Base-by-base conservation (phyloP, 2,113 vertebrate species). In the Corydoras maculifer region DNA sequence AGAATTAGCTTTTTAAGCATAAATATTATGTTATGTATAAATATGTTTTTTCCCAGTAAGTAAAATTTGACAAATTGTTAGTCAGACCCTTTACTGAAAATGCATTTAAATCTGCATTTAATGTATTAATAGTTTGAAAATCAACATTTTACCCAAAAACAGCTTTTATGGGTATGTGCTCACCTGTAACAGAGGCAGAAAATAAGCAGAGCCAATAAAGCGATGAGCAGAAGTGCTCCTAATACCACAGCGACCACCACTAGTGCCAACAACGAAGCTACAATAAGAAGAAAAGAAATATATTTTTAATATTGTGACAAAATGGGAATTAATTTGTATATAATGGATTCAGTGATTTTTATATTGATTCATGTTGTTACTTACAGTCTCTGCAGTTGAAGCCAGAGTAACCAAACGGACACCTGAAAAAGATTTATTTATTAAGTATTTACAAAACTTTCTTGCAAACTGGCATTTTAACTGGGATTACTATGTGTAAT, bases 381-480 rank as follows among this genome's bases (percentile, higher is more conserved):
- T 88, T 78, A 91, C 90, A 85, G 72, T 91, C 87, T 12, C 80
- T 75, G 77, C 90, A 91, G 82, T 91, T 91, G 68, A 90, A 87
- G 58, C 90, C 90, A 13, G 80, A 66, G 1, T 86, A 88, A 54
- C 88, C 88, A 70, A 90, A 90, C 1, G 84, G 0, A 75, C 90
- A 91, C 49, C 90, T 91, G 69, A 57, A 82, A 68, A 25, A 77
- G 35, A 43, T 43, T 43, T 43, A 43, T 43, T 43, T 2, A 2
- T 5, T 43, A 43, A 43, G 2, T 43, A 43, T 43, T 43, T 43
- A 35, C 32, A 35, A n/a, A n/a, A n/a, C n/a, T n/a, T n/a, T n/a
- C n/a, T n/a, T n/a, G n/a, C n/a, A n/a, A n/a, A n/a, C n/a, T n/a
- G 9, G 9, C 49, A 51, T 51, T 51, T 9, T 51, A 51, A 50